These are phyloP conservation scores for Koerneria pararmatus DNA, from an alignment of 2,888 invertebrate genomes.

Conservation along the genomic window DNA sequence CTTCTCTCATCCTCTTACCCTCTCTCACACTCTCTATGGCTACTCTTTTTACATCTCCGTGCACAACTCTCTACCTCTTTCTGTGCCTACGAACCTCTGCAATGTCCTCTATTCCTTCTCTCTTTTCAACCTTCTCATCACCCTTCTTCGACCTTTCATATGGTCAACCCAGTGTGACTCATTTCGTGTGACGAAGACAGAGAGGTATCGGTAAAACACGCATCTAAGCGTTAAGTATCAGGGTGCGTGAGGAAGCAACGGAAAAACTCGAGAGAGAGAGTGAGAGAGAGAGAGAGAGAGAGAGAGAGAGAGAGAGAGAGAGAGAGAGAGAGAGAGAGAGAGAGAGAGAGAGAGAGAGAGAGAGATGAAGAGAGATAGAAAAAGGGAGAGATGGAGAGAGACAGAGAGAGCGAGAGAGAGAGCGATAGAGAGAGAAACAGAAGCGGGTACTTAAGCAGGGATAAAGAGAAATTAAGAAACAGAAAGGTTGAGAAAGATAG, in stretches of 20 bases:
- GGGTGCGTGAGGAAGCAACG: neutral
- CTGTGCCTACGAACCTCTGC: conserved; percentile 11
- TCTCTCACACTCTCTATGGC: conserved; percentile 6
- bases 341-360: conserved; percentile 18
- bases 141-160: too few species aligned
- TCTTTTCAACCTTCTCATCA: neutral
- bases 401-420: too few species aligned
- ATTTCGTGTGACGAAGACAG: too few species aligned
- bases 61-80: neutral
- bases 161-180: too few species aligned
- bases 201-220: too few species aligned
- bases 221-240: too few species aligned
- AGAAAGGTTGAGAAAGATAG: too few species aligned
- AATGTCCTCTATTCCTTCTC: neutral
- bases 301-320: neutral
- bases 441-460: neutral
- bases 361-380: too few species aligned
- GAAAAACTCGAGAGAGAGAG: neutral
- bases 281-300: conserved; percentile 2
- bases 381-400: too few species aligned
- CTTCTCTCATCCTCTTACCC: neutral
- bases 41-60: too few species aligned
- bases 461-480: too few species aligned
- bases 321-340: conserved; percentile 12
- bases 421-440: too few species aligned